Evolutionary conservation across 2,888 invertebrate species (phyloP), one percentile per base, ranked within the genome.

Genomic region (Trachelus stipa): DNA sequence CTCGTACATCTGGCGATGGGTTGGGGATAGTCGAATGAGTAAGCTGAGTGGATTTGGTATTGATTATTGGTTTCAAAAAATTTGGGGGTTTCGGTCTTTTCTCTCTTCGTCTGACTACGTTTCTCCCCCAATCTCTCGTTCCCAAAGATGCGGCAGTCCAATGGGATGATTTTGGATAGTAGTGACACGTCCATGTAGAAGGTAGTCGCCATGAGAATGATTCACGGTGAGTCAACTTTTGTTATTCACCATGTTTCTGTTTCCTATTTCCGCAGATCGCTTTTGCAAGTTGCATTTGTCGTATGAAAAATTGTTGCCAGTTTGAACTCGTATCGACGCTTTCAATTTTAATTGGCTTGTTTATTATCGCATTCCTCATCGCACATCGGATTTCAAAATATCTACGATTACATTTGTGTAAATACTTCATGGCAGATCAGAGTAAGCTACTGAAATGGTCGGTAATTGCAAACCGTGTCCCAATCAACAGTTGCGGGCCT

Each of bases 61-160:
- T 81, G 81, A 83, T 83, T 81, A 80, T 82, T 75, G 82, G 81
- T 79, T 83, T 83, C 80, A 78, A 75, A 76, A 81, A 83, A 83
- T 80, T 75, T 73, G 76, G 73, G 76, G 79, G 79, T 56, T 37
- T 73, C 75, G 69, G 71, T 79, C 75, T 71, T 69, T 68, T 56
- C 74, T 73, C 69, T 75, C 75, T 80, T 33, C 75, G 75, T 77
- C 73, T 68, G 40, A 31, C 68, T 74, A 15, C 30, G 76, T 79
- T 74, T 77, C 79, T 71, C 68, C 40, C 73, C 34, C 35, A 40
- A 4, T 73, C 73, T 30, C 12, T 31, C 71, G 12, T 71, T 31
- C 71, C 33, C 56, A 56, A 56, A 56, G 56, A 56, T 56, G 56
- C 23, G 56, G 56, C 56, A 23, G 23, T 56, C 56, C 23, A 56